Evolutionary conservation across 1,140 invertebrate species (phyloP), one percentile per base, ranked within the genome.

Genomic region (Meloidogyne chitwoodi): DNA sequence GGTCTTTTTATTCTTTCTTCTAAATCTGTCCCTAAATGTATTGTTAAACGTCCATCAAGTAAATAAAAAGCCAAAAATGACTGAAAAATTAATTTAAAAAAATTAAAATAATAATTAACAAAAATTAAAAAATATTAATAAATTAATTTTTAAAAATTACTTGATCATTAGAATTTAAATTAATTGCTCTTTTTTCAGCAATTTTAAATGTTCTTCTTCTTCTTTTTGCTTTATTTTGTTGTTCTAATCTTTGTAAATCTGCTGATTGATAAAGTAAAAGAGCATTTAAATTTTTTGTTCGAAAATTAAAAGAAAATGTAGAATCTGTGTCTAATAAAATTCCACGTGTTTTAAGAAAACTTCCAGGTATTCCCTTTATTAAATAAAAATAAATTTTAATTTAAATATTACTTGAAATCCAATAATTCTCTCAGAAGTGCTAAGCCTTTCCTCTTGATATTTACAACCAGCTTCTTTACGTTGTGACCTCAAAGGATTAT

Each of bases 61-160:
- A 86, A 65, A 61, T 87, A 85, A 77, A 87, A 79, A 24, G 82
- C 85, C 62, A 86, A 78, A 70, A 83, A 86, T 22, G 76, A 68
- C 66, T 74, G 77, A 64, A 69, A 70, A 22, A 41, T 31, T 0
- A 29, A 27, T 24, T 64, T 11, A 70, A 64, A 19, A 19, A 34
- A 11, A 19, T 38, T 1, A 38, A 38, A 38, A 38, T 38, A 38
- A 38, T 38, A 10, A 41, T 11, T 41, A 14, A 10, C 38, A 10
- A 41, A 41, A 41, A 14, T 41, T 41, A 0, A 10, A n/a, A n/a
- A n/a, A n/a, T n/a, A n/a, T n/a, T n/a, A n/a, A n/a, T n/a, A n/a
- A n/a, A n/a, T n/a, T n/a, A n/a, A n/a, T n/a, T n/a, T n/a, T n/a
- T n/a, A n/a, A n/a, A n/a, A n/a, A n/a, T n/a, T n/a, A 56, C 48